Evolutionary conservation across 2,888 invertebrate species (phyloP), one percentile per base, ranked within the genome.

Genomic region (Zygothrica quintamaculata): DNA sequence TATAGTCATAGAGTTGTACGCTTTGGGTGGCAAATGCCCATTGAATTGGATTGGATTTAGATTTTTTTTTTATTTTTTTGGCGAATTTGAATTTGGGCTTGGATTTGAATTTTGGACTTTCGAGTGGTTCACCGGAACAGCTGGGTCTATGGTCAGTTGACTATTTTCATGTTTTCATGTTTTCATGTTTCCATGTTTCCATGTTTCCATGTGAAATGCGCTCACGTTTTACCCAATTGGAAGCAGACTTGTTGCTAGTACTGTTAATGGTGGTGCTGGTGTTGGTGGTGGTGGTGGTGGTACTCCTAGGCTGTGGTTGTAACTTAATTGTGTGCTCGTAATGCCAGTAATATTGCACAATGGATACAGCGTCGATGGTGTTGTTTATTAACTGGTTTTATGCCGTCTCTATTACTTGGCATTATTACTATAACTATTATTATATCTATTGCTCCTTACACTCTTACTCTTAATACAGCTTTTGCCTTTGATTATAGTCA

Each of bases 311-410:
- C 56, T 61, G 60, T 56, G 59, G 48, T 61, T 67, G 59, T 57
- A 77, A 72, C 65, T 68, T 71, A 77, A 77, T 76, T 74, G 67
- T 71, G 48, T 39, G 18, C 18, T 66, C 61, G 66, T 52, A 66
- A 58, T 68, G 69, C 56, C 50, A 56, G 50, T n/a, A 37, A 25
- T 60, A 44, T 75, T 75, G 77, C 77, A 69, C 70, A 77, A 75
- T 65, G 46, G 31, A 22, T 5, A 22, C 18, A 22, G 33, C 36
- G 36, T 48, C 46, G 55, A 58, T 43, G 43, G 50, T 64, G 64
- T 42, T 60, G 62, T 50, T 58, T 69, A 65, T 65, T 70, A 77
- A 71, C 71, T 60, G 59, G 67, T 18, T 34, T 62, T 43, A 12
- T 36, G 36, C 36, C 15, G 12, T 15, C n/a, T 9, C 7, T 33